Evolutionary conservation across 2,113 vertebrate species (phyloP).

Genomic region (Pongo pygmaeus): DNA sequence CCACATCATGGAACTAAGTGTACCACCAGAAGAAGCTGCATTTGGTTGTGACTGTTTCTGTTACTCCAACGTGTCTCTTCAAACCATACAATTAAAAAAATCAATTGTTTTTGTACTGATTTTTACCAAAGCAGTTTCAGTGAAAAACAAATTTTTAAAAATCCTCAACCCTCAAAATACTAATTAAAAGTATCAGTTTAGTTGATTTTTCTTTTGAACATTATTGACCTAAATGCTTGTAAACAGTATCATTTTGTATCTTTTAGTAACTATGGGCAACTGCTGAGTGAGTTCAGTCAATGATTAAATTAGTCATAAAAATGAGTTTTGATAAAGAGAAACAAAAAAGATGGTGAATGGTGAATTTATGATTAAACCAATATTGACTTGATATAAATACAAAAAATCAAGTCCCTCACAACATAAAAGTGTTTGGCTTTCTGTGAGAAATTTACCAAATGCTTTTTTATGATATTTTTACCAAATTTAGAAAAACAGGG

Average conservation of each 20-base stretch:
- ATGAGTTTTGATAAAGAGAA: not conserved
- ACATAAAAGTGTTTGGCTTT: not conserved
- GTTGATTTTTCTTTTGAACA: not conserved
- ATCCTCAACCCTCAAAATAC: not conserved
- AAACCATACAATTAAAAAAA: not conserved
- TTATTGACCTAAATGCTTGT: not conserved
- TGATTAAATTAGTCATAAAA: not conserved
- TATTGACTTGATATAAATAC: not conserved
- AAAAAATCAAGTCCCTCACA: not conserved
- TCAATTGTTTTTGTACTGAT: not conserved
- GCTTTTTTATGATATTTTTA: not conserved
- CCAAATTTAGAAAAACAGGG: not conserved
- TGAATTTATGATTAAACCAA: not conserved
- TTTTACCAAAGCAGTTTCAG: not conserved
- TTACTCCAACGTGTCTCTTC: not conserved
- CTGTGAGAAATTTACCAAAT: constrained; percentile 8
- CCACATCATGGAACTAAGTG: not conserved
- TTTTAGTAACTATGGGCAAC: not conserved
- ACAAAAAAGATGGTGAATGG: not conserved
- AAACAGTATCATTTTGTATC: not conserved
- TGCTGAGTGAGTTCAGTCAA: not conserved
- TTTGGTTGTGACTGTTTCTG: not conserved
- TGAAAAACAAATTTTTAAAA: not conserved
- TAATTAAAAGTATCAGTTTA: not conserved
- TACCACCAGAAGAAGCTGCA: not conserved